These are phyloP conservation scores for Agrotis clavis DNA, from an alignment of 2,888 invertebrate genomes.

Conservation along the genomic window DNA sequence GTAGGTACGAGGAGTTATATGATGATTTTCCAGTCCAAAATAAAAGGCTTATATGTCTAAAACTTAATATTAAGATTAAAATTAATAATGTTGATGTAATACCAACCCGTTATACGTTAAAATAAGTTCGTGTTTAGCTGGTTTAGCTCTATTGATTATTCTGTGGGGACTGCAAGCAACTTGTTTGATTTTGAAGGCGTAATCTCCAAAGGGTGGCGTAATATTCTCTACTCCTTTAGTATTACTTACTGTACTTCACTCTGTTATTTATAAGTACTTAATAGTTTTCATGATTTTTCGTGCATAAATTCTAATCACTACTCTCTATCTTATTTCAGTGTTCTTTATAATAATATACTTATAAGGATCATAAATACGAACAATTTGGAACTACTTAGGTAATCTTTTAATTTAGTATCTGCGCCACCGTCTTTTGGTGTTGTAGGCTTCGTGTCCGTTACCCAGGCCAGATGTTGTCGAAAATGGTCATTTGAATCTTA, in stretches of 20 bases:
- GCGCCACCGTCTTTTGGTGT: too few species aligned
- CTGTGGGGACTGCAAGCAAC: conserved; percentile 28
- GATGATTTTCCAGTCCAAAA: too few species aligned
- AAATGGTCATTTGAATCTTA: too few species aligned
- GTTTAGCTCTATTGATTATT: conserved; percentile 40
- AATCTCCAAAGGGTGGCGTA: conserved; percentile 22
- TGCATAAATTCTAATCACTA: not conserved
- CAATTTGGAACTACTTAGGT: too few species aligned
- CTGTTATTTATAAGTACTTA: conserved; percentile 1
- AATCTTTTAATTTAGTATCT: too few species aligned
- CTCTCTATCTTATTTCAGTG: too few species aligned
- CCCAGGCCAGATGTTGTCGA: too few species aligned
- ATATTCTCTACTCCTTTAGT: conserved; percentile 9
- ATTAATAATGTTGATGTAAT: not conserved
- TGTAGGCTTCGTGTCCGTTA: too few species aligned
- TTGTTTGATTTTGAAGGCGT: conserved; percentile 37
- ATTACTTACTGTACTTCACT: not conserved
- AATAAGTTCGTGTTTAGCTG: conserved; percentile 2
- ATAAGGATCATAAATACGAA: too few species aligned
- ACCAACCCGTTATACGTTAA: not conserved
- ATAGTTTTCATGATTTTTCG: not conserved
- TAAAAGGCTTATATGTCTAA: too few species aligned
- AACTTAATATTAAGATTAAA: not conserved
- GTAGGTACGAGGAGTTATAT: too few species aligned
- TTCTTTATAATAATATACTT: too few species aligned